A percentile compares a stretch with the other conserved stretches of the same genome.
Conservation (phyloP, 2,113 vertebrate species). For the Dolichallabes microphthalmus region DNA sequence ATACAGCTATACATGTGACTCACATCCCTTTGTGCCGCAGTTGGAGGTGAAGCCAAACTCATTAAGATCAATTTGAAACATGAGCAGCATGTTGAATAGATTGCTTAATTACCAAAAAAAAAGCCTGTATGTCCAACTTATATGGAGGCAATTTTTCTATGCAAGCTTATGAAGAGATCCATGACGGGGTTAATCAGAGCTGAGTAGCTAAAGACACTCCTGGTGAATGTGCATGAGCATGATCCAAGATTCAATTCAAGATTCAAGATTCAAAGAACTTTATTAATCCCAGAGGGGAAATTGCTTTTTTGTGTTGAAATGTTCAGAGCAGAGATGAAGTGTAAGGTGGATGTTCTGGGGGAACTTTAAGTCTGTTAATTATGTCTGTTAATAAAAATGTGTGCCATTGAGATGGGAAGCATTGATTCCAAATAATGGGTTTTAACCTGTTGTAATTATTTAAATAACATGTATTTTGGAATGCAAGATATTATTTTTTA, state of each 20-base stretch:
- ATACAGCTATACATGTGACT: conserved; percentile 14
- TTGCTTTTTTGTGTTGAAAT: no score
- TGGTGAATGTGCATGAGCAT: conserved; percentile 37
- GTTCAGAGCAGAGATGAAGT: conserved; percentile 71
- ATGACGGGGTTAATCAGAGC: conserved; percentile 28
- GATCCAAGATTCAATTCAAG: no score
- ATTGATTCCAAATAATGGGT: neutral
- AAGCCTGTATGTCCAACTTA: neutral
- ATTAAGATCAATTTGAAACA: neutral
- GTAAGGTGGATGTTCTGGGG: conserved; percentile 51
- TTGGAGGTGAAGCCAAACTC: conserved; percentile 57
- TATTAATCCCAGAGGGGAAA: no score
- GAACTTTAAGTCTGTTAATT: conserved; percentile 67
- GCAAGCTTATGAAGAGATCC: neutral
- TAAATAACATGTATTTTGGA: neutral
- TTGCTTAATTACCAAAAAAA: neutral
- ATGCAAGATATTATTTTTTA: no score
- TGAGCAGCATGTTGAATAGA: neutral
- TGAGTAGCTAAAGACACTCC: conserved; percentile 65
- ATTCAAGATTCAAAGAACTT: no score
- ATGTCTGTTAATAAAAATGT: no score
- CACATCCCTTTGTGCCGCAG: neutral
- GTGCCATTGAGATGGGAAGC: no score
- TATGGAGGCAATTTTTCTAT: neutral
- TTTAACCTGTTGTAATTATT: neutral